Percentiles rank a stretch among this genome's conserved stretches.
Conservation (phyloP, 1,140 invertebrate genomes). For the roundworm (Caenorhabditis elegans) region DNA sequence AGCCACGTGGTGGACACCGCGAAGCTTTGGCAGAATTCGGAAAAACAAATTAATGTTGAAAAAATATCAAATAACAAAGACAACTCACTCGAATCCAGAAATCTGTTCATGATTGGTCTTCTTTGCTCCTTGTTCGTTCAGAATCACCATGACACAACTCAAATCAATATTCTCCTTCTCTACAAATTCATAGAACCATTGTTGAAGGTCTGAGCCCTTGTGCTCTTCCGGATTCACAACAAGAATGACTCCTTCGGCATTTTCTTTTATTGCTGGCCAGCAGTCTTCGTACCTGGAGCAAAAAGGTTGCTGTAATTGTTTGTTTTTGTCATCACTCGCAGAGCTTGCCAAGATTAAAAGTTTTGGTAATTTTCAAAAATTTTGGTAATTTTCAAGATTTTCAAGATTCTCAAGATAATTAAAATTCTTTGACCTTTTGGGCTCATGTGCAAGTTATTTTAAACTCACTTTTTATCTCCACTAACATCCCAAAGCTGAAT, state of each 20-base stretch:
- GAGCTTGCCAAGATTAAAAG: too few species aligned
- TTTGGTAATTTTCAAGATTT: too few species aligned
- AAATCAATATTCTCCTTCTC: constrained; percentile 1
- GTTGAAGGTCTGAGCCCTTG: constrained; percentile 32
- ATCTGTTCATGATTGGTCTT: constrained; percentile 37
- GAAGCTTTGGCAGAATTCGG: constrained; percentile 1
- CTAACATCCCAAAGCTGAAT: constrained; percentile 37
- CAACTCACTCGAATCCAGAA: constrained; percentile 23
- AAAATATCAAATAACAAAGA: background rate
- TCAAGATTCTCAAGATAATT: too few species aligned
- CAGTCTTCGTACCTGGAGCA: constrained; percentile 39
- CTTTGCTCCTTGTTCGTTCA: constrained; percentile 32
- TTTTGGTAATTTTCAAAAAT: too few species aligned
- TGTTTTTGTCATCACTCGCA: background rate
- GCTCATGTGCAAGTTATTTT: too few species aligned
- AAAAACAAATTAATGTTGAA: background rate
- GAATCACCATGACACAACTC: constrained; percentile 27
- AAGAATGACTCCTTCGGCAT: constrained; percentile 28
- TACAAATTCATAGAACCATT: constrained; percentile 36
- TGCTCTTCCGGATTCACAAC: constrained; percentile 41
- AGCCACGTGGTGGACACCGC: background rate
- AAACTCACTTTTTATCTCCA: constrained; percentile 30
- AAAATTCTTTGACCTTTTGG: too few species aligned
- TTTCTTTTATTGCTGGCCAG: constrained; percentile 40
- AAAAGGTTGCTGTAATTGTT: background rate